Evolutionary conservation across 2,888 invertebrate species (phyloP), one percentile per base, ranked within the genome.

Genomic region (Nemotelus nigrinus): DNA sequence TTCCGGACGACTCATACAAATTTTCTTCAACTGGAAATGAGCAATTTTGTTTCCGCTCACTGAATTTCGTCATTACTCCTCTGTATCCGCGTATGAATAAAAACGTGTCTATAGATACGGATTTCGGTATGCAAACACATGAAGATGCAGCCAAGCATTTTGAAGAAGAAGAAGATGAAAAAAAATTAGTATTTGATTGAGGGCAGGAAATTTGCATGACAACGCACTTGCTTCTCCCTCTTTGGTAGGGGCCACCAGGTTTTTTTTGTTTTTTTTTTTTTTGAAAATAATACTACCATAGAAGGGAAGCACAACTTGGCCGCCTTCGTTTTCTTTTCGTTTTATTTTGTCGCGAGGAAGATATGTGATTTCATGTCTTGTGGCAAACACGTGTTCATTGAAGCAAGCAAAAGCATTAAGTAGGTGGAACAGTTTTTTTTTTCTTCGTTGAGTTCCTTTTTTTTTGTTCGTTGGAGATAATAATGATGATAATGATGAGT

Each of bases 21-120:
- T 43, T 45, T 77, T 43, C 47, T 39, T 6, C 25, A 74, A 67
- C 78, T 75, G 78, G 78, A 78, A 78, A 53, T 60, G 76, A 76
- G 68, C 57, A 68, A 75, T 75, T 65, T 75, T 57, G 67, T 70
- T 78, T 78, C 78, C 78, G 76, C 74, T 78, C 68, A 64, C 55
- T 57, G 63, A 60, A 74, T 58, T 67, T 67, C 67, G 64, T 44
- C 65, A 70, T 41, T 39, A 10, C 53, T 53, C 44, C 55, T 55
- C 45, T 70, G 3, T 10, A 64, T 3, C 45, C 57, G 45, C 8
- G 43, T 44, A n/a, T 64, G 63, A 25, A 10, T 43, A 5, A 65
- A 45, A 3, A 65, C 41, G 60, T 39, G 41, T 60, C 60, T 25
- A 25, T 25, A 25, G 25, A 25, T 25, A 25, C 25, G 25, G 25